These are phyloP conservation scores for Apantesis nais DNA, from an alignment of 2,888 invertebrate species.

Conservation along the genomic window DNA sequence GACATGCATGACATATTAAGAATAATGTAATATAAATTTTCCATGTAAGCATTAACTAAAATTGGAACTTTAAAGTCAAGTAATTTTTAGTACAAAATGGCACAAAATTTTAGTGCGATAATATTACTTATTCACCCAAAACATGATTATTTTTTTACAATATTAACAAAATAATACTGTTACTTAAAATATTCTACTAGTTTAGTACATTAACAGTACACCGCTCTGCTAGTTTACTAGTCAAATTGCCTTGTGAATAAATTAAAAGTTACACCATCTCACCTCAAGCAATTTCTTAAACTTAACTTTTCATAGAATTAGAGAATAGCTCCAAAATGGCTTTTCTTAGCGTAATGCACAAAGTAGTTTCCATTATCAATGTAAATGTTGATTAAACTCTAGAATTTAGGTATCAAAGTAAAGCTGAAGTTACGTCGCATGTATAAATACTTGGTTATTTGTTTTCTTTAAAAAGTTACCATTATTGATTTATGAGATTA, in stretches of 20 bases:
- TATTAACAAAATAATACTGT: not conserved
- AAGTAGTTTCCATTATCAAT: slow-evolving; percentile 22
- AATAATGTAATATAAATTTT: too few relatives aligned
- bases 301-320: slow-evolving; percentile 70
- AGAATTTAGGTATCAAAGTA: not conserved
- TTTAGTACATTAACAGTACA: slow-evolving; percentile 29
- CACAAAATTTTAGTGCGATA: not conserved
- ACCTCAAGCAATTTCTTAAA: slow-evolving; percentile 63
- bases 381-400: slow-evolving; percentile 11
- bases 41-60: too few relatives aligned
- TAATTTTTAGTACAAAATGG: not conserved
- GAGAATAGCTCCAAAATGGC: slow-evolving; percentile 57
- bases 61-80: not conserved
- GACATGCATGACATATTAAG: not conserved
- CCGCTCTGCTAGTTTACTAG: slow-evolving; percentile 58
- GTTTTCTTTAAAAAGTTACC: too few relatives aligned
- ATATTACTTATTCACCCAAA: not conserved
- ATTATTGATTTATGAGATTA: too few relatives aligned
- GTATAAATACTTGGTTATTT: not conserved
- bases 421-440: too few relatives aligned
- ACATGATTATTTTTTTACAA: not conserved
- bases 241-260: slow-evolving; percentile 74
- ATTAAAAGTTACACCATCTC: slow-evolving; percentile 61
- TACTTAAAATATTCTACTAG: slow-evolving; percentile 18
- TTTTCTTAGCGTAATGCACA: slow-evolving; percentile 41